Percentiles rank a stretch among this genome's conserved stretches.
phyloP scores from a whole-genome alignment of 2,113 vertebrate genomes.

The Casuarius casuarius region DNA sequence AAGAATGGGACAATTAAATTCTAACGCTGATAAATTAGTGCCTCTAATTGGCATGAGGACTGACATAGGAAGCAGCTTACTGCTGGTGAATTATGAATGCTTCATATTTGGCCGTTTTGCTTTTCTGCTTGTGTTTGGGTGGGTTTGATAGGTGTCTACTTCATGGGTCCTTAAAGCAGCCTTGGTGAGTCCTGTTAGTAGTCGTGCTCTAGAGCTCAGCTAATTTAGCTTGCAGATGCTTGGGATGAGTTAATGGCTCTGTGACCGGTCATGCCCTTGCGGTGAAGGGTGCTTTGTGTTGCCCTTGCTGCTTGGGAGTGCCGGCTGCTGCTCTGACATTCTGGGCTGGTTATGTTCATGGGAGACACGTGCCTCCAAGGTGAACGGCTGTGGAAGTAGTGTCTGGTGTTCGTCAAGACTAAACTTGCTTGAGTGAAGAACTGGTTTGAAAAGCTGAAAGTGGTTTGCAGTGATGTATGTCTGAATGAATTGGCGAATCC shows the following conservation, averaged over 20 bases:
- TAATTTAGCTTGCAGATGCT: background rate
- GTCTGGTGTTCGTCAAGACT: rapidly evolving
- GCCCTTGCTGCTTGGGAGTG: background rate
- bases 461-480: background rate
- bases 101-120: background rate
- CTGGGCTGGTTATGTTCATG: rapidly evolving
- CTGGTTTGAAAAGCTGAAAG: background rate
- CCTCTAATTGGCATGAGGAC: background rate
- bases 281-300: background rate
- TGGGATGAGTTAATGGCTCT: background rate
- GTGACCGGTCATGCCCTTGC: background rate
- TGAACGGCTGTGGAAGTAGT: background rate
- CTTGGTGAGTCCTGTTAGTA: background rate
- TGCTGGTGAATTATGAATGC: background rate
- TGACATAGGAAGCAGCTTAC: background rate
- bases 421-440: background rate
- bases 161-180: background rate
- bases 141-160: background rate
- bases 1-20: background rate
- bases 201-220: background rate
- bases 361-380: background rate
- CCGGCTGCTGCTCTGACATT: rapidly evolving
- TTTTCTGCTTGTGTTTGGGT: background rate
- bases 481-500: background rate
- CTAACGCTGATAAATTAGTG: background rate